A percentile compares a stretch with the other conserved stretches of the same genome.
Evolutionary conservation across 2,888 invertebrate species (phyloP).

Genomic region (Hemicrepidius hirtus): DNA sequence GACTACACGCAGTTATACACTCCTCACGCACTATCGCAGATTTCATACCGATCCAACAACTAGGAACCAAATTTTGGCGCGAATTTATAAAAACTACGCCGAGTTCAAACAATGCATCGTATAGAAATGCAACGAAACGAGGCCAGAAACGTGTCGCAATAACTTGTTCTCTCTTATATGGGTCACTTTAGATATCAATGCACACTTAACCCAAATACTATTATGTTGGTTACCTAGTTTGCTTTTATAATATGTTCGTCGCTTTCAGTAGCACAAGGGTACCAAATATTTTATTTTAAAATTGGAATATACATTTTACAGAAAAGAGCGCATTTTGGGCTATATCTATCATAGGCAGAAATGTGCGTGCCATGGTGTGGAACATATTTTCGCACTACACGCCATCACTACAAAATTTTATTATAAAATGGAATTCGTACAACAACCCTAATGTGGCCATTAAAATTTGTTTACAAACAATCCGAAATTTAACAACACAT

Average conservation of each 20-base stretch:
- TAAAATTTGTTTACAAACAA: too few relatives aligned
- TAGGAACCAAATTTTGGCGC: conserved; percentile 45
- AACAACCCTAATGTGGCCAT: too few relatives aligned
- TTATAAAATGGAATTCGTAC: too few relatives aligned
- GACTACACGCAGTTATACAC: conserved; percentile 50
- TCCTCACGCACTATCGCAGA: conserved; percentile 54
- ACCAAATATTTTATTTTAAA: too few relatives aligned
- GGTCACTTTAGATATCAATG: conserved; percentile 62
- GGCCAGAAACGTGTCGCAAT: conserved; percentile 50
- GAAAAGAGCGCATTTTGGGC: too few relatives aligned
- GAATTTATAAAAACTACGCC: conserved; percentile 38
- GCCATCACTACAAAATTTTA: too few relatives aligned
- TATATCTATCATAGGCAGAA: too few relatives aligned
- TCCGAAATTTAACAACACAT: too few relatives aligned
- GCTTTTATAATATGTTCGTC: background rate
- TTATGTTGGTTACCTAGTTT: conserved; percentile 25
- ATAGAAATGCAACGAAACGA: conserved; percentile 42
- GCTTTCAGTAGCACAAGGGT: too few relatives aligned
- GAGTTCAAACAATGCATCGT: conserved; percentile 34
- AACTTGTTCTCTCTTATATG: conserved; percentile 55
- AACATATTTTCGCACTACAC: too few relatives aligned
- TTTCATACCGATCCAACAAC: conserved; percentile 46
- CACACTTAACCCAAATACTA: conserved; percentile 66
- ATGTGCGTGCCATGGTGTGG: too few relatives aligned
- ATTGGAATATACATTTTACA: too few relatives aligned